These are phyloP conservation scores for Perognathus longimembris DNA, from an alignment of 2,113 vertebrate species.

Conservation along the genomic window DNA sequence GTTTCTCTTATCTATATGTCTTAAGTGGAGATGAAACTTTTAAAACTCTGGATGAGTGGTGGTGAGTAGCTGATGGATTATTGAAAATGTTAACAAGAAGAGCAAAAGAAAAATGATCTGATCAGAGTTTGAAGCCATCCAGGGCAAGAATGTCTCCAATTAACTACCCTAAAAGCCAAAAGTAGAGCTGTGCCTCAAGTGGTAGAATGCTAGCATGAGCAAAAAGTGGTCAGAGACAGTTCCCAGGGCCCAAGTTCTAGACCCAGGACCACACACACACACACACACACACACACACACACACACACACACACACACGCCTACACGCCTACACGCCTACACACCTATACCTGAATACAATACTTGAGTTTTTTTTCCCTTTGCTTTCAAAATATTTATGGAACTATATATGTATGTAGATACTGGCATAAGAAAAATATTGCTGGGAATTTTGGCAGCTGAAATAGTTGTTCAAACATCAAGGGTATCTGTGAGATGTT, in stretches of 20 bases:
- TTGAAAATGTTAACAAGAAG: slow-evolving; percentile 13
- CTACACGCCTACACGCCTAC: too few species aligned
- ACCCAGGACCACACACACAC: too few species aligned
- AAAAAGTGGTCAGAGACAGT: too few species aligned
- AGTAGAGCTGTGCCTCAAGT: too few species aligned
- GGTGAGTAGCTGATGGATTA: neutral
- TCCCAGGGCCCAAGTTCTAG: too few species aligned
- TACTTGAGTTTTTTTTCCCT: neutral
- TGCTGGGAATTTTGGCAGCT: neutral
- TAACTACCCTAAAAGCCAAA: too few species aligned
- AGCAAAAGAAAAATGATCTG: neutral
- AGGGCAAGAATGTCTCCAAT: too few species aligned
- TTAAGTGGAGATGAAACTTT: slow-evolving; percentile 30
- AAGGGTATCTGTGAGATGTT: neutral
- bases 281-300: too few species aligned
- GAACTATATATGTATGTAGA: neutral
- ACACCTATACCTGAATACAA: neutral
- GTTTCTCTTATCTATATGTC: slow-evolving; percentile 44
- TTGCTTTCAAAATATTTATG: slow-evolving; percentile 40
- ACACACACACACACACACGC: too few species aligned
- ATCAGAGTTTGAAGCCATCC: too few species aligned
- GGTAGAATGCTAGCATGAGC: too few species aligned
- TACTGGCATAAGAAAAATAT: neutral
- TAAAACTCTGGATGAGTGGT: neutral
- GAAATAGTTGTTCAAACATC: slow-evolving; percentile 18